A percentile compares a stretch with the other conserved stretches of the same genome.
Evolutionary conservation across 92 coral and sea anemone species (phyloP).

Genomic region (Diadumene lineata): DNA sequence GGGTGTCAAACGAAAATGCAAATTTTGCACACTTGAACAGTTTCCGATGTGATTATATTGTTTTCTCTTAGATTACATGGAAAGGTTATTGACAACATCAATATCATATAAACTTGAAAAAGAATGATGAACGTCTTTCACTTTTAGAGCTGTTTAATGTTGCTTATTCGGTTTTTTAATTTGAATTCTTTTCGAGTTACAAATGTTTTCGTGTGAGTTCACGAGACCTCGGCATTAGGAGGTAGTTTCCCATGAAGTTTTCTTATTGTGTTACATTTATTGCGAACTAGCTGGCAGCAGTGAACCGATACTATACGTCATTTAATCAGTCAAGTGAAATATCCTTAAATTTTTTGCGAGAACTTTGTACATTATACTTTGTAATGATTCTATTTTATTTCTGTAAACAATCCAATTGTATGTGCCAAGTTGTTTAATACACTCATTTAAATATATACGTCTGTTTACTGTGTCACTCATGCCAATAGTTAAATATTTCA

Average conservation of each 20-base stretch:
- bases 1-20: conserved; percentile 31
- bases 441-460: too few relatives aligned
- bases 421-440: not conserved
- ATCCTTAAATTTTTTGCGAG: not conserved
- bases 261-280: too few relatives aligned
- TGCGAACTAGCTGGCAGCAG: not conserved
- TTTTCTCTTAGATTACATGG: too few relatives aligned
- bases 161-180: too few relatives aligned
- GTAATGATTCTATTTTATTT: not conserved
- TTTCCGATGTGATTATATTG: not conserved
- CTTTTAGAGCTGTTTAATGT: too few relatives aligned
- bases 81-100: too few relatives aligned
- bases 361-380: not conserved
- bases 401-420: not conserved
- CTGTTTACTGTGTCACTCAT: too few relatives aligned
- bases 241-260: not conserved
- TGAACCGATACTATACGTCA: not conserved
- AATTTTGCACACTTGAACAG: conserved; percentile 18
- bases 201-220: not conserved
- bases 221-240: not conserved
- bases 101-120: too few relatives aligned
- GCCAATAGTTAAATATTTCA: too few relatives aligned
- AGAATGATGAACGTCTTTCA: too few relatives aligned
- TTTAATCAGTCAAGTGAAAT: not conserved
- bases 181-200: not conserved